Evolutionary conservation across 2,797 vertebrate species (phyloP).

Genomic region (Muscicapa striata): DNA sequence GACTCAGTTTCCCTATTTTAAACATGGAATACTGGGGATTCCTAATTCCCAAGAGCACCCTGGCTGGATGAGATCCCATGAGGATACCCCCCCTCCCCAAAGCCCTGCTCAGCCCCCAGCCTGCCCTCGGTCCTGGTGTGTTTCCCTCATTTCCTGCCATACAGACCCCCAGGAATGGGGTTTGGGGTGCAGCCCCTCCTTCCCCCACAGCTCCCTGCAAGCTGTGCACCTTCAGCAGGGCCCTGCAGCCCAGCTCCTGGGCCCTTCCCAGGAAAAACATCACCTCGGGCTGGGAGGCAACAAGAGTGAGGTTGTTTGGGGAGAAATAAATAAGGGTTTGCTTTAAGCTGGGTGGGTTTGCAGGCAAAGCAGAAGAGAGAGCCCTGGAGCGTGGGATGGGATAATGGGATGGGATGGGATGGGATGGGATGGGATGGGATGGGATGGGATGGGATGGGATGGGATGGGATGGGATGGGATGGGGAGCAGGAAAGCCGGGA

Average conservation of each 20-base stretch:
- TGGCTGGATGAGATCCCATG: fast-evolving
- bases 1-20: background rate
- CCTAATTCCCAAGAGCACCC: background rate
- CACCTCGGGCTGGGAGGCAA: background rate
- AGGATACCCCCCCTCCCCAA: too few relatives aligned
- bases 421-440: background rate
- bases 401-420: background rate
- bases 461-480: background rate
- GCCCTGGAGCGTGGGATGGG: background rate
- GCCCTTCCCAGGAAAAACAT: constrained; percentile 46
- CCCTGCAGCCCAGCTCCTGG: background rate
- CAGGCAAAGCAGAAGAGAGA: background rate
- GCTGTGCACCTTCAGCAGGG: background rate
- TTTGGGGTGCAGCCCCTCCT: background rate
- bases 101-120: background rate
- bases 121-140: fast-evolving
- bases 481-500: too few relatives aligned
- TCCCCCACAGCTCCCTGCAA: background rate
- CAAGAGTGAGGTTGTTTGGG: background rate
- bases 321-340: background rate
- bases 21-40: fast-evolving
- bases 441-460: background rate
- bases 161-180: fast-evolving
- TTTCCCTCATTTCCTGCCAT: background rate
- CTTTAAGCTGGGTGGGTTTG: background rate